Percentiles rank a stretch among this genome's conserved stretches.
phyloP scores from a whole-genome alignment of 2,113 vertebrate genomes.

The Eonycteris spelaea region DNA sequence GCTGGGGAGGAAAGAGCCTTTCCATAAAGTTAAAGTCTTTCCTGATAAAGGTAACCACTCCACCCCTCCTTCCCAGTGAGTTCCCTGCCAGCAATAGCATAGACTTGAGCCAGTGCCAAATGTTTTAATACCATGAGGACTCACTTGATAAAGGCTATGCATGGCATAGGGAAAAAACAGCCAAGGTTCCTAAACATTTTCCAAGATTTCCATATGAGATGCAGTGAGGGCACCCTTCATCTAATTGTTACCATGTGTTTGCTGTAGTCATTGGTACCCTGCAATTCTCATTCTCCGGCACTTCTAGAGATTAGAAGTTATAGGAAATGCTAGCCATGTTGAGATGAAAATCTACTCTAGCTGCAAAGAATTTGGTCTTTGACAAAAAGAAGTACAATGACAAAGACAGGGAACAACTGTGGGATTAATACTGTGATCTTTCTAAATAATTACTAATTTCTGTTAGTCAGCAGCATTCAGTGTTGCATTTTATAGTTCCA shows the following conservation, averaged over 20 bases:
- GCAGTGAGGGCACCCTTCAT: slow-evolving; percentile 39
- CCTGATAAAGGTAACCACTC: slow-evolving; percentile 62
- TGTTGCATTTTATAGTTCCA: neutral
- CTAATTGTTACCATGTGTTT: slow-evolving; percentile 54
- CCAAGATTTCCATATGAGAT: slow-evolving; percentile 47
- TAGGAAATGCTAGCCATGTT: slow-evolving; percentile 4
- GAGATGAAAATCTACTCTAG: slow-evolving; percentile 24
- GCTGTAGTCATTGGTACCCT: slow-evolving; percentile 13
- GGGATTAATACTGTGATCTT: slow-evolving; percentile 15
- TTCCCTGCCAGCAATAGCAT: slow-evolving; percentile 63
- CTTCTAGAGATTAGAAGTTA: slow-evolving; percentile 53
- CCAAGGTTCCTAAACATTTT: slow-evolving; percentile 53
- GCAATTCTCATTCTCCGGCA: slow-evolving; percentile 29
- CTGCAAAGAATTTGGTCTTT: slow-evolving; percentile 35
- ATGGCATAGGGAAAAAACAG: slow-evolving; percentile 37
- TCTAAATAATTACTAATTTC: slow-evolving; percentile 24
- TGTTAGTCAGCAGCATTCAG: neutral
- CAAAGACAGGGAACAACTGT: neutral
- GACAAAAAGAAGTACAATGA: slow-evolving; percentile 20
- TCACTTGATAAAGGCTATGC: slow-evolving; percentile 61
- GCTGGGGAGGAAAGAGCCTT: slow-evolving; percentile 45
- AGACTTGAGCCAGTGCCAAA: slow-evolving; percentile 51
- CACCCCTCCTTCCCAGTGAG: slow-evolving; percentile 45
- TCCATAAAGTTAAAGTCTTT: slow-evolving; percentile 57
- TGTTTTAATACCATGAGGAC: slow-evolving; percentile 49